Evolutionary conservation across 2,113 vertebrate genomes (phyloP).

Genomic region (Neoarius graeffei): DNA sequence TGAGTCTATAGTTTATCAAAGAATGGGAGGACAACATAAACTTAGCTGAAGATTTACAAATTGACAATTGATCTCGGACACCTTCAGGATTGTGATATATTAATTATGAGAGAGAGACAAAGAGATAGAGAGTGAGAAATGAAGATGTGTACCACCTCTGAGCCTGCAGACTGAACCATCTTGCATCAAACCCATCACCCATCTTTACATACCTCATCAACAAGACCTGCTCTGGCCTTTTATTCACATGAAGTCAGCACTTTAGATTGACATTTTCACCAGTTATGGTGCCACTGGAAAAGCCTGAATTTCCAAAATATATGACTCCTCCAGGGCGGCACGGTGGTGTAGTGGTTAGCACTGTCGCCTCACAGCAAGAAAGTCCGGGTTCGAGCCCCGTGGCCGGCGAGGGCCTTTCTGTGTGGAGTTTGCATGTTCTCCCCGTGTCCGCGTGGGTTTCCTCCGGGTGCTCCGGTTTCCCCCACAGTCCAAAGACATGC

Average conservation of each 20-base stretch:
- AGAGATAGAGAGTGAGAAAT: not conserved
- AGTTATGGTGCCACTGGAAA: not conserved
- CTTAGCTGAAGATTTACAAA: not conserved
- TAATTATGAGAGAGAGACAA: not conserved
- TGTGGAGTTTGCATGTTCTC: no score
- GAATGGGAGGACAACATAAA: not conserved
- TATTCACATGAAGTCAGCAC: constrained; percentile 26
- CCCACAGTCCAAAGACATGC: no score
- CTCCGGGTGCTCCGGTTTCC: no score
- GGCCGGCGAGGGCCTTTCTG: no score
- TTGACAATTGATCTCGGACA: not conserved
- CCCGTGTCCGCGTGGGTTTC: no score
- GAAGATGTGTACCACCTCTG: constrained; percentile 5
- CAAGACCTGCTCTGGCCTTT: not conserved
- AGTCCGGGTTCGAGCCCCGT: no score
- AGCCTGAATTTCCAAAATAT: not conserved
- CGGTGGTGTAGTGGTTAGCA: no score
- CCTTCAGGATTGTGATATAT: not conserved
- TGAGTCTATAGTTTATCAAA: not conserved
- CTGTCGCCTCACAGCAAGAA: no score
- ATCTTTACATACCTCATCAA: not conserved
- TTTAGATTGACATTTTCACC: constrained; percentile 36
- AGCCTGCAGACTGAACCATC: constrained; percentile 3
- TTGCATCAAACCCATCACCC: not conserved
- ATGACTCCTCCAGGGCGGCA: no score